Evolutionary conservation across 2,888 invertebrate species (phyloP).

Genomic region (Marasmarcha lunaedactyla): DNA sequence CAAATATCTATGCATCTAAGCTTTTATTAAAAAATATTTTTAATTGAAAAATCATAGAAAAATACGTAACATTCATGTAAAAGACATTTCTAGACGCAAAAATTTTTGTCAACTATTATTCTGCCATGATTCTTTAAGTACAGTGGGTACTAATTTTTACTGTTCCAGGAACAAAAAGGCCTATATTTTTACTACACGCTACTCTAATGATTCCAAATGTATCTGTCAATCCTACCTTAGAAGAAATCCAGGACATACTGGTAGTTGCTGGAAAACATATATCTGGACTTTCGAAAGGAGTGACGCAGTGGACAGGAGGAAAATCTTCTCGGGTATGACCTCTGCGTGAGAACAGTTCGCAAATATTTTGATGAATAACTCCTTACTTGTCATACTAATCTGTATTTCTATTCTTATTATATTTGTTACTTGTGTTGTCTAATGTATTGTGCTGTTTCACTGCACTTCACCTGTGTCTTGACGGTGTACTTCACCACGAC

Average conservation of each 20-base stretch:
- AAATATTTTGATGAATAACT: not conserved
- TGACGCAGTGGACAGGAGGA: constrained; percentile 91
- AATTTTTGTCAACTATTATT: too few relatives aligned
- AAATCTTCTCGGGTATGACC: constrained; percentile 52
- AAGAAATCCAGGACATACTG: constrained; percentile 91
- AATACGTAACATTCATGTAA: too few relatives aligned
- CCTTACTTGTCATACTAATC: not conserved
- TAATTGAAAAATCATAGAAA: too few relatives aligned
- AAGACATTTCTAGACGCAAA: too few relatives aligned
- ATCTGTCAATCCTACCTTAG: constrained; percentile 86
- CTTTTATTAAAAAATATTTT: too few relatives aligned
- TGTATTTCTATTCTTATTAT: not conserved
- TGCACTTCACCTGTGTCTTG: constrained; percentile 31
- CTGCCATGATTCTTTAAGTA: too few relatives aligned
- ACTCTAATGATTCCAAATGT: constrained; percentile 90
- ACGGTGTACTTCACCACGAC: constrained; percentile 43
- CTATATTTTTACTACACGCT: constrained; percentile 86
- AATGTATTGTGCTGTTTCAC: constrained; percentile 50
- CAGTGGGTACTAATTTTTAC: not conserved
- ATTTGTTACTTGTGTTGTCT: constrained; percentile 41
- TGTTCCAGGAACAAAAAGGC: constrained; percentile 47
- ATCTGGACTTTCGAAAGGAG: constrained; percentile 88
- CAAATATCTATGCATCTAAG: too few relatives aligned
- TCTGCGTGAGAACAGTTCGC: not conserved
- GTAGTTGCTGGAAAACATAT: constrained; percentile 86